Evolutionary conservation across 2,113 vertebrate genomes (phyloP), one percentile per base, ranked within the genome.

Genomic region (Silurus glanis): DNA sequence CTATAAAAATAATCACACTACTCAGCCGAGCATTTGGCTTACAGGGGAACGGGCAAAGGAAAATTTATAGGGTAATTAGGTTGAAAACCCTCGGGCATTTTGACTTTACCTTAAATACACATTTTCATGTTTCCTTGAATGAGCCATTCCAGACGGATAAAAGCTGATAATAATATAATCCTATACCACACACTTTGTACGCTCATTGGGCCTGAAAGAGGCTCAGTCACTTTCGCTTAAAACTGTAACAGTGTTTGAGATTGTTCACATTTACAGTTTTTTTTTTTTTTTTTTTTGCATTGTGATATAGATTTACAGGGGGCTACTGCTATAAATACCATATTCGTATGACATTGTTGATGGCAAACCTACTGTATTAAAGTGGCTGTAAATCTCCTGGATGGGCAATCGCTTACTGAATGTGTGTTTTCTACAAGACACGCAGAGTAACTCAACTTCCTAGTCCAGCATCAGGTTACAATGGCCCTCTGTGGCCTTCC

Each of bases 1-100:
- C 94, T 95, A 94, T 96, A 96, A 96, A 97, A 97, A 96, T 95
- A 96, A 95, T 95, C 94, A 93, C 95, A 96, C 96, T 95, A 95
- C 95, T 95, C 94, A 92, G 94, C 94, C 95, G 94, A 95, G 95
- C 94, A 94, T 95, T 95, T 93, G 90, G 91, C 92, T 76, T 85
- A 86, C 81, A 89, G 80, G 85, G 86, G 64, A 47, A 82, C 53
- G 71, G 79, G 58, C 83, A 87, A 92, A 88, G 82, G 80, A 69
- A 87, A 89, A 87, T 97, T 96, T 96, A 97, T 96, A 93, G 93
- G 89, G 91, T 94, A 96, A 96, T 96, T 95, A 96, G 94, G 92
- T 93, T 94, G 93, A 93, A 37, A 94, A 89, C 93, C 94, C 95
- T 93, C 92, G 90, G 95, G 94, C 93, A 91, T 75, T 83, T 90